Evolutionary conservation across 64 coral and sea anemone genomes (phyloP), one percentile per base, ranked within the genome.

Genomic region (Dendronephthya gigantea): DNA sequence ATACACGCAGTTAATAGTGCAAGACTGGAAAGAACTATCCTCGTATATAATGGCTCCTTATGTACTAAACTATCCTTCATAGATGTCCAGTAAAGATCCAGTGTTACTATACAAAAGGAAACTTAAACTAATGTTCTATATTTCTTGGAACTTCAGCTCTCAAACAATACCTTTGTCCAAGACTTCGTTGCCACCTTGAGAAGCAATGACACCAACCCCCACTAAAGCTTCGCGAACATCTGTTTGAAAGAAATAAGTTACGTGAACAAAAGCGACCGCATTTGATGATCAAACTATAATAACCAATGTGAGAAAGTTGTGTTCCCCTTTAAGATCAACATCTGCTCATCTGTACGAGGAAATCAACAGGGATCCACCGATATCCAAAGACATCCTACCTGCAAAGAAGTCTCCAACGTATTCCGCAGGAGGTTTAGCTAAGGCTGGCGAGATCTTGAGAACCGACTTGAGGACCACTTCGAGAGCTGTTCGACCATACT

Each of bases 121-220:
- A 45, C 11, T 11, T 45, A 85, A 8, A 49, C n/a, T 25, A 17
- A 10, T n/a, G n/a, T n/a, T n/a, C n/a, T n/a, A n/a, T n/a, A n/a
- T n/a, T n/a, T n/a, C n/a, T n/a, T n/a, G n/a, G n/a, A n/a, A n/a
- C n/a, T n/a, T n/a, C n/a, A n/a, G n/a, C n/a, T n/a, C n/a, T n/a
- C n/a, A n/a, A n/a, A n/a, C n/a, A 14, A 23, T 45, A 98, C 94
- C 94, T 98, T 98, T 98, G 19, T 97, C 91, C 17, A 91, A 70
- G 38, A 91, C 90, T 83, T 41, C 43, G 15, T 83, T 29, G 0
- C 68, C 83, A 19, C 86, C 90, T 35, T 88, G 83, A 35, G 84
- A 93, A 35, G 83, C 50, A 10, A 93, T 48, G 17, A 97, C 40
- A 19, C 94, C 94, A 36, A 97, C 94, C 37, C 94, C 94, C 35